phyloP scores from a whole-genome alignment of 2,888 invertebrate genomes.

The Loripinus fragilis region DNA sequence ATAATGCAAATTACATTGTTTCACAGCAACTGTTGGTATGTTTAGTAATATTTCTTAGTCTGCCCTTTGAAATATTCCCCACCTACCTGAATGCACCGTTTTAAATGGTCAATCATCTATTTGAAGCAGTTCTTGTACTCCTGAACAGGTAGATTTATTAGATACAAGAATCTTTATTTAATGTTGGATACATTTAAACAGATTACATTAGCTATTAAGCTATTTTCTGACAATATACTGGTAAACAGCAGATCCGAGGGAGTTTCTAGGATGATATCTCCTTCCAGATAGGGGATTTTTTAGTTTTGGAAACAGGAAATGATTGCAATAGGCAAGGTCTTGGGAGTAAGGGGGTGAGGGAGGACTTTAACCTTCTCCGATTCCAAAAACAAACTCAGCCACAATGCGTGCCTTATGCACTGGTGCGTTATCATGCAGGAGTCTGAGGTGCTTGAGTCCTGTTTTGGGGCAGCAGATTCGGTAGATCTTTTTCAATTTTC shows the following conservation, averaged over 20 bases:
- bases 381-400: not conserved
- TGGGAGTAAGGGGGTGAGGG: not conserved
- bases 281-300: no score
- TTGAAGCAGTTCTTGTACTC: not conserved
- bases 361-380: not conserved
- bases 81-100: constrained; percentile 5
- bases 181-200: no score
- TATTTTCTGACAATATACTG: not conserved
- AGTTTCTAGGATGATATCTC: not conserved
- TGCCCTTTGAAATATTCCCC: constrained; percentile 3
- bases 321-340: not conserved
- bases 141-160: not conserved
- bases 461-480: not conserved
- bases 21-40: not conserved
- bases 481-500: not conserved
- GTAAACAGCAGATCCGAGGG: not conserved
- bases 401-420: not conserved
- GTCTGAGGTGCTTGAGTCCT: not conserved
- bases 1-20: constrained; percentile 1
- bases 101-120: not conserved
- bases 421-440: not conserved
- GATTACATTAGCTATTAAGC: no score
- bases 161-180: no score
- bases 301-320: not conserved
- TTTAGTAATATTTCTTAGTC: not conserved